A percentile compares a stretch with the other conserved stretches of the same genome.
Conservation (phyloP, 2,888 invertebrate genomes). For the Napeogenes inachia region DNA sequence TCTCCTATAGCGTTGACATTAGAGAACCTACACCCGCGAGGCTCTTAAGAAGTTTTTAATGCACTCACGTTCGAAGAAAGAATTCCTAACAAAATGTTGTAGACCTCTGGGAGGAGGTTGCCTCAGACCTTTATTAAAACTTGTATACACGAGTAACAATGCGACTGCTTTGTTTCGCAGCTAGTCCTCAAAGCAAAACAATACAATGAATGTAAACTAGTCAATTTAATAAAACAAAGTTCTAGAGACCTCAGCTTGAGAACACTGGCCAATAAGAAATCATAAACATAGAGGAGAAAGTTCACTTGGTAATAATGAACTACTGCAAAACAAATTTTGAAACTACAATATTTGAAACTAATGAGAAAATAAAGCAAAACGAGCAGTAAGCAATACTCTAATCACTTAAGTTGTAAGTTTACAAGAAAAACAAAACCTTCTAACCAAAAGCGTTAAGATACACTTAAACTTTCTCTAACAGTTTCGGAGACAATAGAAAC, state of each 20-base stretch:
- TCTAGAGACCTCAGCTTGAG: no score
- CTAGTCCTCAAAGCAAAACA: no score
- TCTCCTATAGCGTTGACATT: conserved; percentile 15
- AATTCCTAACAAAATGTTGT: neutral
- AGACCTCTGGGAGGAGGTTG: neutral
- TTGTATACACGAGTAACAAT: neutral
- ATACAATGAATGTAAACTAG: no score
- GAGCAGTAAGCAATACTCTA: conserved; percentile 1
- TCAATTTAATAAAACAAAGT: no score
- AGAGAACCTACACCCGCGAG: conserved; percentile 8
- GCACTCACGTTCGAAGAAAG: conserved; percentile 6
- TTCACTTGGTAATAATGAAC: no score
- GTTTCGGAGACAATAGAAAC: conserved; percentile 3
- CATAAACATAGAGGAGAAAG: no score
- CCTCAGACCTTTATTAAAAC: neutral
- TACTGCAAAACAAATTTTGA: neutral
- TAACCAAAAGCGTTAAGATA: conserved; percentile 13
- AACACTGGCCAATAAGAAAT: no score
- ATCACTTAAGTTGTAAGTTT: conserved; percentile 11
- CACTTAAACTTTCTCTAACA: conserved; percentile 9
- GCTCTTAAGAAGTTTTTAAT: conserved; percentile 19
- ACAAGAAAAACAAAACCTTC: conserved; percentile 15
- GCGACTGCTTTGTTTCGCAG: no score
- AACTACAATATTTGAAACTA: neutral
- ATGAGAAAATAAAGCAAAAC: neutral